Base-by-base conservation (phyloP, 2,797 vertebrate species). In the Sphaeramia orbicularis region DNA sequence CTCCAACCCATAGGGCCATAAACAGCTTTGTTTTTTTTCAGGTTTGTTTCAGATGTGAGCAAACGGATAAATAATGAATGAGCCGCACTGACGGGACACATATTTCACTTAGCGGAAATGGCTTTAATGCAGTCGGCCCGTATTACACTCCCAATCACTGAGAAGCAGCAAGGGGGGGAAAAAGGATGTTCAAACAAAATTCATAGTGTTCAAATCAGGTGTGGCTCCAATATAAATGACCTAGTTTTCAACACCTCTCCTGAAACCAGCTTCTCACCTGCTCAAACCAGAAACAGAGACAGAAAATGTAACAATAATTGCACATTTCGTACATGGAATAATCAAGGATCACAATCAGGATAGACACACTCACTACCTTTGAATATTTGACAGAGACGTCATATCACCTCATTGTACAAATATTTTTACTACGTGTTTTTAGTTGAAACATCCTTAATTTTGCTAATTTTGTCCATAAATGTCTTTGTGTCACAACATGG, bases 1-100 rank as follows among this genome's bases (percentile, higher is more conserved):
- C 77, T 89, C 80, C 77, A 83, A 74, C 76, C 81, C 87, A 75
- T 35, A 80, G 79, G 79, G 68, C 83, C 80, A 83, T 91, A 91
- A 91, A 89, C 86, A 90, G 89, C 86, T 88, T 90, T 76, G 76
- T 80, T 80, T 83, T 81, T 59, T 75, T 80, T 41, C 62, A 87
- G 81, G 87, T 92, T 92, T 88, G 81, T 89, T 91, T 91, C 83
- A 89, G 89, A 92, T 91, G 91, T 91, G 91, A 89, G 86, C 84
- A 91, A 90, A 91, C 65, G 86, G 86, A 91, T 93, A 90, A 92
- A 94, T 93, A 93, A 92, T 93, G 84, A 90, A 94, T 92, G 90
- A 92, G 89, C 78, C 55, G 74, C 86, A 63, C 86, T 92, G 91
- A 92, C 84, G 78, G 80, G 89, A 91, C 91, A 91, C 89, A 87